Percentiles rank a stretch among this genome's conserved stretches.
These are phyloP conservation scores for Psylliodes chrysocephalus DNA, from an alignment of 2,888 invertebrate genomes.

Conservation along the genomic window DNA sequence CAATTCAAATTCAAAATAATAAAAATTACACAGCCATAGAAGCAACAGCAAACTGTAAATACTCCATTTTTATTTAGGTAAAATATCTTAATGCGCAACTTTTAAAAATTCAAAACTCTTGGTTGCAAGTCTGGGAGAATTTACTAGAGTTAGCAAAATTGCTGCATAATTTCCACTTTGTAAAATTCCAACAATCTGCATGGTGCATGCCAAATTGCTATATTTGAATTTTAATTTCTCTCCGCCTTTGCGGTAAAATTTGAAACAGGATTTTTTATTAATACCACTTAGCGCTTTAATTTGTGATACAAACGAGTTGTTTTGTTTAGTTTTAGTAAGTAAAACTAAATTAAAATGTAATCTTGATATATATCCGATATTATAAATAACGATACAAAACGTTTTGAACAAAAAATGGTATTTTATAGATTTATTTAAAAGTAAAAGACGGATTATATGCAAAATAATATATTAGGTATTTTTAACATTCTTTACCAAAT, in stretches of 20 bases:
- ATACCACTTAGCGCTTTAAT: constrained; percentile 31
- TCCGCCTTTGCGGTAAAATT: constrained; percentile 29
- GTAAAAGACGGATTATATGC: too few species aligned
- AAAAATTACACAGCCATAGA: too few species aligned
- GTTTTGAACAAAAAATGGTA: too few species aligned
- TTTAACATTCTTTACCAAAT: too few species aligned
- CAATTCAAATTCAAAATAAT: too few species aligned
- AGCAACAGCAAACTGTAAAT: too few species aligned
- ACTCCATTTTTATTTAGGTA: too few species aligned
- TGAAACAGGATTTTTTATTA: constrained; percentile 28
- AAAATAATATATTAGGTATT: too few species aligned
- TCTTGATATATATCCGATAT: too few species aligned
- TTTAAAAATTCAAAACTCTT: constrained; percentile 8
- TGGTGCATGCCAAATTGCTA: constrained; percentile 32
- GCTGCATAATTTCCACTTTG: constrained; percentile 26
- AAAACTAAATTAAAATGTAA: constrained; percentile 6
- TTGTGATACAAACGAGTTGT: constrained; percentile 12
- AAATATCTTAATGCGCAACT: not conserved
- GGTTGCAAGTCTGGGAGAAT: constrained; percentile 1
- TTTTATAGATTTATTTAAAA: too few species aligned
- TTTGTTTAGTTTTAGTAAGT: constrained; percentile 17
- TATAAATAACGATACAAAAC: too few species aligned
- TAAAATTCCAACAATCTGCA: constrained; percentile 31
- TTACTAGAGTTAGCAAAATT: constrained; percentile 18
- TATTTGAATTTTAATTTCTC: constrained; percentile 36